phyloP scores from a whole-genome alignment of 2,888 invertebrate genomes.

The Caradrina clavipalpis region DNA sequence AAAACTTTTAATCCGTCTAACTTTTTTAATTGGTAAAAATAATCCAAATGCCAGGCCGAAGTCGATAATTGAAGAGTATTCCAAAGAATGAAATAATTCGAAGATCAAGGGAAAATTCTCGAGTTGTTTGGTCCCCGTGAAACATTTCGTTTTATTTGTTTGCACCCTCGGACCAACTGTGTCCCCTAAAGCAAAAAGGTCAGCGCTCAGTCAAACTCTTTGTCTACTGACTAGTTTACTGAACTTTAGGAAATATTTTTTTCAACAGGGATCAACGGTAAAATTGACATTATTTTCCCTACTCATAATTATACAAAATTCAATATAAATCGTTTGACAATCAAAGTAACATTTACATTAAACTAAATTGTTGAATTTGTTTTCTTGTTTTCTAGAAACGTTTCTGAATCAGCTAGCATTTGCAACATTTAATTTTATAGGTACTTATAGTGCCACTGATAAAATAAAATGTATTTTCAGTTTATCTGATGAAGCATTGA shows the following conservation, averaged over 20 bases:
- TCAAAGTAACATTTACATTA: neutral
- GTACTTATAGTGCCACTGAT: neutral
- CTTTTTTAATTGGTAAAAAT: slow-evolving; percentile 62
- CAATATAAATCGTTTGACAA: too few species aligned
- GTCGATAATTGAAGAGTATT: slow-evolving; percentile 62
- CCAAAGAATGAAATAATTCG: slow-evolving; percentile 66
- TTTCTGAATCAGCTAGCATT: neutral
- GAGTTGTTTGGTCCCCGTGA: slow-evolving; percentile 56
- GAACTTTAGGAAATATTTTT: too few species aligned
- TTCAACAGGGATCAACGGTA: too few species aligned
- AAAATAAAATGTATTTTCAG: neutral
- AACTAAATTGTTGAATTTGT: neutral
- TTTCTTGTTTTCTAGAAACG: neutral
- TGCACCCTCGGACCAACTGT: slow-evolving; percentile 66
- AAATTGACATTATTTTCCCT: too few species aligned
- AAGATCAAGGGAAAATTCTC: slow-evolving; percentile 62
- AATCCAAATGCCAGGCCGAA: slow-evolving; percentile 50
- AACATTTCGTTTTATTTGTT: slow-evolving; percentile 71
- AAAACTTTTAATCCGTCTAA: slow-evolving; percentile 43
- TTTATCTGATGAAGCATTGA: neutral
- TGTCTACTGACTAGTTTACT: slow-evolving; percentile 17
- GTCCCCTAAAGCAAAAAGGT: slow-evolving; percentile 64
- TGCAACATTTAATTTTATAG: neutral
- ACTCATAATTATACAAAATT: too few species aligned
- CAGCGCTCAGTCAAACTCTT: slow-evolving; percentile 41